Base-by-base conservation (phyloP, 2,113 vertebrate genomes). In the Baryphthengus martii region DNA sequence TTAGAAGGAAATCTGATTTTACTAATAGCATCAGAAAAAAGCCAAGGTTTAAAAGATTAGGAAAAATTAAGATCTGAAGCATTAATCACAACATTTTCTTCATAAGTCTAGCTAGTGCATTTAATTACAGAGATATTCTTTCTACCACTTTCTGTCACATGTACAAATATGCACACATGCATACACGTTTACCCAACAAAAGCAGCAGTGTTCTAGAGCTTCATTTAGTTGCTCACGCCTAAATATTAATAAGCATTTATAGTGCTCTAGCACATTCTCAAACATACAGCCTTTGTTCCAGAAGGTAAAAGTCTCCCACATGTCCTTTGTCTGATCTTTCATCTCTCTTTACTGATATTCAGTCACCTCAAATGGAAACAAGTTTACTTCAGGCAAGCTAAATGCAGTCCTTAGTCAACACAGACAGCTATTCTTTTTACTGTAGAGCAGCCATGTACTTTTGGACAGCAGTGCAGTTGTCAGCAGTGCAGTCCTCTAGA, bases 231-330 rank as follows among this genome's bases (percentile, higher is more conserved):
- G 44, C 16, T 53, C 12, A 12, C 9, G 44, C 8, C 23, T 44
- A 68, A 53, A 29, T 1, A 28, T 56, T 62, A 66, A 14, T 6
- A 24, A 31, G 1, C 3, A 76, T 33, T 68, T 72, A 25, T 26
- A 9, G 4, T 25, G 8, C 79, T 62, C 9, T 76, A 62, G 79
- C 56, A 24, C 12, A 28, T 45, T 31, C 3, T 65, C 19, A 6
- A 20, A 33, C 1, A 55, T 5, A 8, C 0, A 0, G 9, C 33
- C 29, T 59, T 72, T 33, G 67, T 13, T 76, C 5, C 12, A 62
- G 31, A 21, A 67, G 20, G 7, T 16, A 56, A 20, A 83, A 83
- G 3, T 58, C 17, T 79, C 42, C 8, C 3, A 13, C 2, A 18
- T 2, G 49, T 15, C 52, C 62, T 80, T 66, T 52, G 4, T 70